These are phyloP conservation scores for Catocala sponsa DNA, from an alignment of 2,888 invertebrate species.

Conservation along the genomic window DNA sequence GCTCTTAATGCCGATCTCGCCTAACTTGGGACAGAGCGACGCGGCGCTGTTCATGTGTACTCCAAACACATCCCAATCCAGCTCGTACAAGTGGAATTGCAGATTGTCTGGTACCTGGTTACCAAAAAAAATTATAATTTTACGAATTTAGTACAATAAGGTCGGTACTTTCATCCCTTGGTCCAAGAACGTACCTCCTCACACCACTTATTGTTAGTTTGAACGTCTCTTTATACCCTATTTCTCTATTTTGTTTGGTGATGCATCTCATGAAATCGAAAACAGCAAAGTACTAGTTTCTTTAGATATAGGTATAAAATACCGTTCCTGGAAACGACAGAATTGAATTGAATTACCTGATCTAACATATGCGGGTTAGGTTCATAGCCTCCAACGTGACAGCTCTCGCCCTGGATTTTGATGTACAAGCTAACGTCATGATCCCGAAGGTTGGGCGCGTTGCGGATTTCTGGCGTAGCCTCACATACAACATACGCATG, in stretches of 20 bases:
- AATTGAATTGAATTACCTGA: slow-evolving; percentile 78
- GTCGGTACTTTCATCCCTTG: too few relatives aligned
- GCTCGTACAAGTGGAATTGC: slow-evolving; percentile 94
- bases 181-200: too few relatives aligned
- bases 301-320: too few relatives aligned
- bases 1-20: slow-evolving; percentile 93
- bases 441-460: slow-evolving; percentile 94
- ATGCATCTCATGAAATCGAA: too few relatives aligned
- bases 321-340: too few relatives aligned
- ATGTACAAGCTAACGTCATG: slow-evolving; percentile 95
- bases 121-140: background rate
- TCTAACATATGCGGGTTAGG: slow-evolving; percentile 94
- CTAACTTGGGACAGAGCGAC: slow-evolving; percentile 92
- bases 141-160: too few relatives aligned
- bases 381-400: slow-evolving; percentile 96
- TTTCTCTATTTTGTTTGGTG: too few relatives aligned
- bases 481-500: slow-evolving; percentile 96
- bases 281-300: too few relatives aligned
- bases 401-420: slow-evolving; percentile 94
- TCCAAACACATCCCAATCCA: slow-evolving; percentile 95
- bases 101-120: slow-evolving; percentile 91
- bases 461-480: slow-evolving; percentile 91
- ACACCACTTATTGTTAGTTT: too few relatives aligned
- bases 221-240: too few relatives aligned
- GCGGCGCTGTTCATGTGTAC: slow-evolving; percentile 92